Conservation (phyloP, 2,113 vertebrate species). For the Vombatus ursinus region DNA sequence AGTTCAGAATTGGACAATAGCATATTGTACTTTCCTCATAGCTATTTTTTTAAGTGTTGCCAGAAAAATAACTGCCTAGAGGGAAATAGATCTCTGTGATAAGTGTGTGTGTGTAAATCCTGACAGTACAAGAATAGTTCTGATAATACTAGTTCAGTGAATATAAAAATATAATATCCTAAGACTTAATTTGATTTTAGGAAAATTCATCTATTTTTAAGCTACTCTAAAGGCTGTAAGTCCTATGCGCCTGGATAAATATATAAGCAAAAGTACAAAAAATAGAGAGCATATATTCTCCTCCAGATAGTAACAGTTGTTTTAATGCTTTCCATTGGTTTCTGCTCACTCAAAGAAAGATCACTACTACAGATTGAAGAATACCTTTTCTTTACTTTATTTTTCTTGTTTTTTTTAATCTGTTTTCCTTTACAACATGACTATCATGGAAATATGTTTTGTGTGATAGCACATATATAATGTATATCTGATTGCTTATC, state of each 20-base stretch:
- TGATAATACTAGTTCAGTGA: constrained; percentile 6
- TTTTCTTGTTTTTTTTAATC: background rate
- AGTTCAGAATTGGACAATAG: constrained; percentile 45
- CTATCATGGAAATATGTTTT: background rate
- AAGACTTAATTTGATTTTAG: constrained; percentile 41
- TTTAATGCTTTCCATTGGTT: background rate
- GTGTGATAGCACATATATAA: background rate
- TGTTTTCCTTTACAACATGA: background rate
- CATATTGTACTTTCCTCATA: constrained; percentile 13
- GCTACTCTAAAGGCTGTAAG: background rate
- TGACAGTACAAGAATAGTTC: constrained; percentile 18
- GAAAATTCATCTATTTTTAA: background rate
- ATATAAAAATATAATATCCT: constrained; percentile 40
- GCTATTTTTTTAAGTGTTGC: constrained; percentile 34
- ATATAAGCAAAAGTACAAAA: background rate
- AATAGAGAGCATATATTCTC: constrained; percentile 1
- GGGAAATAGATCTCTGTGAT: constrained; percentile 31
- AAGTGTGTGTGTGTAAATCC: constrained; percentile 8
- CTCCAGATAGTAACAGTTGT: background rate
- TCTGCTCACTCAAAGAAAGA: background rate
- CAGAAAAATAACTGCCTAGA: constrained; percentile 23
- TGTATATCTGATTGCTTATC: background rate
- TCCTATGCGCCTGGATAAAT: background rate
- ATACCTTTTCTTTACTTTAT: background rate
- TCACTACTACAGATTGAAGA: background rate